Conservation (phyloP, 2,113 vertebrate genomes). For the Gnathonemus echidnorhynchus region DNA sequence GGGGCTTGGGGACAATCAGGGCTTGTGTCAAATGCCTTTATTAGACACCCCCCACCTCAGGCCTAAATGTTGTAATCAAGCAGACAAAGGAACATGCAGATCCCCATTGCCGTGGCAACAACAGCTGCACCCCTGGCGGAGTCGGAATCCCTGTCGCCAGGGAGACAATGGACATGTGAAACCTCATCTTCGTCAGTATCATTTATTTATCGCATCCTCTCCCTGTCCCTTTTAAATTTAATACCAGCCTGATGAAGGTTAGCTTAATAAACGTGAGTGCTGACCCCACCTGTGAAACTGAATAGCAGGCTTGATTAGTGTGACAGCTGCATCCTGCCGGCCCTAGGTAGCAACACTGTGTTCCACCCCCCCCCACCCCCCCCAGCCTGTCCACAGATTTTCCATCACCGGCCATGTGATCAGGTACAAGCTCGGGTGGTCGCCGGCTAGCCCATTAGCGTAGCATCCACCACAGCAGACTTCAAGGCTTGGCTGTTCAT, state of each 20-base stretch:
- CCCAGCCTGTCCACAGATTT: background rate
- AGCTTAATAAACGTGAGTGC: slow-evolving; percentile 42
- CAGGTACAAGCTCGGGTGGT: background rate
- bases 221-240: slow-evolving; percentile 33
- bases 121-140: slow-evolving; percentile 63
- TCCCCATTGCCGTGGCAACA: slow-evolving; percentile 69
- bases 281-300: background rate
- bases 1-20: slow-evolving; percentile 22
- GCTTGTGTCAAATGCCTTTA: slow-evolving; percentile 45
- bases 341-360: slow-evolving; percentile 10
- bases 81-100: slow-evolving; percentile 63
- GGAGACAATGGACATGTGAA: slow-evolving; percentile 50
- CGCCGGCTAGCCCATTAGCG: background rate
- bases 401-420: background rate
- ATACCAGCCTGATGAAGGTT: slow-evolving; percentile 46
- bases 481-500: background rate
- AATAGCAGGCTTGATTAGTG: slow-evolving; percentile 8
- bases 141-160: slow-evolving; percentile 42
- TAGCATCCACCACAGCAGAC: background rate
- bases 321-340: slow-evolving; percentile 3
- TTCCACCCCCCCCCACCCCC: slow-evolving; percentile 10
- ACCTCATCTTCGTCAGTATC: slow-evolving; percentile 55
- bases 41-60: slow-evolving; percentile 32
- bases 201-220: slow-evolving; percentile 69
- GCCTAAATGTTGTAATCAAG: slow-evolving; percentile 51